Evolutionary conservation across 2,113 vertebrate genomes (phyloP).

Genomic region (Lampris incognitus): DNA sequence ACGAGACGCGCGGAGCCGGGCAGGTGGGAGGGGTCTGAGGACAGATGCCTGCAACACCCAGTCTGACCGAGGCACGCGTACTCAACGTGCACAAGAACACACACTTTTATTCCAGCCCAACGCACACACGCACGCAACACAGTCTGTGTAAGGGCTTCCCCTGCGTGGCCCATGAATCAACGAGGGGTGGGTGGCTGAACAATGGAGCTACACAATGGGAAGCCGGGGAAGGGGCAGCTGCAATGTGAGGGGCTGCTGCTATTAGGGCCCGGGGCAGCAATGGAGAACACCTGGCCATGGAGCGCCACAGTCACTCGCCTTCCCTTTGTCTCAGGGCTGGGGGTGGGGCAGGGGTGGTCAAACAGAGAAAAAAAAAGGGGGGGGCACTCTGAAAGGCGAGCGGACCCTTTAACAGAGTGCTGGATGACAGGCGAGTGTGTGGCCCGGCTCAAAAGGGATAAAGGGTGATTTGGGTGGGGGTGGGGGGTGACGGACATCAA

Average conservation of each 20-base stretch:
- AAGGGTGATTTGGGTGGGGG: slow-evolving; percentile 12
- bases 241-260: slow-evolving; percentile 87
- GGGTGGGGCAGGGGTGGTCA: slow-evolving; percentile 30
- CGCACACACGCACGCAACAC: slow-evolving; percentile 42
- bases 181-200: slow-evolving; percentile 87
- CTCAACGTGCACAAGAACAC: slow-evolving; percentile 51
- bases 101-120: slow-evolving; percentile 33
- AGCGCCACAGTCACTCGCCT: slow-evolving; percentile 84
- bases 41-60: slow-evolving; percentile 86
- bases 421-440: slow-evolving; percentile 61
- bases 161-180: slow-evolving; percentile 93
- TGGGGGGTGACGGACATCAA: slow-evolving; percentile 34
- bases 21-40: slow-evolving; percentile 76
- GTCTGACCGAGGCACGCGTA: slow-evolving; percentile 91
- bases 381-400: slow-evolving; percentile 64
- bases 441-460: slow-evolving; percentile 43
- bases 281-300: slow-evolving; percentile 95
- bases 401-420: slow-evolving; percentile 68
- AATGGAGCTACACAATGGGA: slow-evolving; percentile 92
- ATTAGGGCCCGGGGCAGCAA: slow-evolving; percentile 76
- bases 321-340: slow-evolving; percentile 78
- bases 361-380: slow-evolving; percentile 57
- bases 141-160: slow-evolving; percentile 85
- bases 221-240: slow-evolving; percentile 92
- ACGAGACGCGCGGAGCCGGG: slow-evolving; percentile 83